These are phyloP conservation scores for Mystacides longicornis DNA, from an alignment of 2,888 invertebrate species.

Conservation along the genomic window DNA sequence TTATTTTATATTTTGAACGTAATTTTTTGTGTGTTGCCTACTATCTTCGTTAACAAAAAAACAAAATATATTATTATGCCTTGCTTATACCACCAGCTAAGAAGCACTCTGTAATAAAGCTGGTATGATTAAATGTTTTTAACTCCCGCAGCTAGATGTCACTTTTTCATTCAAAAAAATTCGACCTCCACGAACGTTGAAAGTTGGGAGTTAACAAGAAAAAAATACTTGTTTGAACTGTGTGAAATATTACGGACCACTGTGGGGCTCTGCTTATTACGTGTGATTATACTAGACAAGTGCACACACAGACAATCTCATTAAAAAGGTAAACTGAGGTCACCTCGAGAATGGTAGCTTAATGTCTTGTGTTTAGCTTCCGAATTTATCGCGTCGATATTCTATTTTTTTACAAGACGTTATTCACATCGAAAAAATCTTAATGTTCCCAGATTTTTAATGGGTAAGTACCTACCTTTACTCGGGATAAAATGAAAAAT, in stretches of 20 bases:
- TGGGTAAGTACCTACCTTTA: no score
- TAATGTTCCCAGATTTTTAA: no score
- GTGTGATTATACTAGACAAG: no score
- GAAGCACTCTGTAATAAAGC: neutral
- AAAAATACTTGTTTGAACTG: neutral
- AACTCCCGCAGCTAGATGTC: constrained; percentile 1
- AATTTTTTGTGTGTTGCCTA: neutral
- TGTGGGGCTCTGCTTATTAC: no score
- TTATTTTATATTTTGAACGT: neutral
- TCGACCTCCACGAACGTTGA: constrained; percentile 1
- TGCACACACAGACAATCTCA: no score
- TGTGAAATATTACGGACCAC: no score
- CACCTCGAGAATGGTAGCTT: no score
- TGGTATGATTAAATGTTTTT: constrained; percentile 1
- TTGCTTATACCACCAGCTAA: neutral
- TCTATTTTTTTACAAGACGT: neutral
- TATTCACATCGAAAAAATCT: no score
- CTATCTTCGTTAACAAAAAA: neutral
- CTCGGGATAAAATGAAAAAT: no score
- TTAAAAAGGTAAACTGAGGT: no score
- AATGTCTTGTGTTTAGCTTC: neutral
- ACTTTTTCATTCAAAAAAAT: neutral
- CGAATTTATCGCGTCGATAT: neutral
- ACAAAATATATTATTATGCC: no score
- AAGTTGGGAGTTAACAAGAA: neutral